Evolutionary conservation across 2,888 invertebrate species (phyloP), one percentile per base, ranked within the genome.

Genomic region (Agrochola lota): DNA sequence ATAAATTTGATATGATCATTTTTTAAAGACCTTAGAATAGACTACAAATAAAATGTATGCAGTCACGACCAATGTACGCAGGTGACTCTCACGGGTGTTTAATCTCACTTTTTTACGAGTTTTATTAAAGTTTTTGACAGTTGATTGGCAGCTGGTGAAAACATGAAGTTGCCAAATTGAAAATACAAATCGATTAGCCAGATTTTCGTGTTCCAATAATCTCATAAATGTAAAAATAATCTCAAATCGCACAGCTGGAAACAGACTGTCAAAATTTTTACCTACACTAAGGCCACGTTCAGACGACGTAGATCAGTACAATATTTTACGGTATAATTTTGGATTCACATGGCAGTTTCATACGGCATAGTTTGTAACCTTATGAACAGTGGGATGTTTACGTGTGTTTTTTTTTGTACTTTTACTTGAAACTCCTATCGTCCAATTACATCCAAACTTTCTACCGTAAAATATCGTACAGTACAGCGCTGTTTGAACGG

Each of bases 1-100:
- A 96, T 96, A 95, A 95, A 95, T 93, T 95, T 96, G 96, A 96
- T 96, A 96, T 96, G 96, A 96, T 96, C 94, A 93, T 93, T 95
- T 94, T 93, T 91, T 84, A 85, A 91, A 94, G 91, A 95, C 91
- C 93, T 94, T 94, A 94, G 74, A 91, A 90, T 89, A 90, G 88
- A 91, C 91, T 94, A 94, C 91, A 91, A 93, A 94, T 90, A 89
- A 92, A 90, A 91, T 77, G 85, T 87, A 87, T 85, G 83, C 75
- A 74, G 64, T 80, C 89, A 89, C 78, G 88, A 85, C 87, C 85
- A 83, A 87, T 82, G 83, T 77, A 62, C 77, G 77, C 74, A 43
- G 55, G 35, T 17, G 23, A 55, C 9, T 11, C 55, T 26, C 67
- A n/a, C 59, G 67, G 55, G 7, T 26, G 26, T 23, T 23, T 17